Base-by-base conservation (phyloP, 2,888 invertebrate species). In the Toxonevra muliebris region DNA sequence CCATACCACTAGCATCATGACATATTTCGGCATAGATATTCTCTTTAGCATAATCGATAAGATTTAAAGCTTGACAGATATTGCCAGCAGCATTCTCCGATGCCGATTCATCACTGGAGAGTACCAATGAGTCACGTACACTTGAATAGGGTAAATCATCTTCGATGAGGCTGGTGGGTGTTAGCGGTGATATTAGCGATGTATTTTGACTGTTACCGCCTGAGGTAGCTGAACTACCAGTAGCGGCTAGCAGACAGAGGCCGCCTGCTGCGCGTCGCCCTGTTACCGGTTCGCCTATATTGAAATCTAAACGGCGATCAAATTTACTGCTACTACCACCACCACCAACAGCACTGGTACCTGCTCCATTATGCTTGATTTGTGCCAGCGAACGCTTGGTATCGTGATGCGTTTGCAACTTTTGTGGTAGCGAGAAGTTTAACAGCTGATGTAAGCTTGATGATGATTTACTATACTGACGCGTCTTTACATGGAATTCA, bases 1-100 rank as follows among this genome's bases (percentile, higher is more conserved):
- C n/a, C 20, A 45, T n/a, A 1, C 15, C 53, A 10, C 52, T 15
- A 7, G 73, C 75, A 62, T 78, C 77, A 48, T 83, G 81, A 71
- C 90, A 91, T 68, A 91, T 91, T 83, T 91, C 91, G 61, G 91
- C 90, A 78, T 91, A 91, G 75, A 91, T 91, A 76, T 91, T 91
- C 76, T 91, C 91, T 77, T 89, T 84, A 43, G 82, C 76, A 68
- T 84, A 83, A 54, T 84, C 83, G 61, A 78, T 69, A 52, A 76
- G 69, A 53, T 79, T 72, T 41, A 78, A 70, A 7, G 78, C 76
- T 55, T 76, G 72, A 55, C 70, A 66, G 52, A 76, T 73, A n/a
- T 75, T 75, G 17, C 76, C 75, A 4, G 72, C 45, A 1, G 69
- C 48, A 42, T 67, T 40, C 54, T 71, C 61, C 13, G 66, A 45